These are phyloP conservation scores for Daboia siamensis DNA, from an alignment of 2,113 vertebrate genomes.

Conservation along the genomic window DNA sequence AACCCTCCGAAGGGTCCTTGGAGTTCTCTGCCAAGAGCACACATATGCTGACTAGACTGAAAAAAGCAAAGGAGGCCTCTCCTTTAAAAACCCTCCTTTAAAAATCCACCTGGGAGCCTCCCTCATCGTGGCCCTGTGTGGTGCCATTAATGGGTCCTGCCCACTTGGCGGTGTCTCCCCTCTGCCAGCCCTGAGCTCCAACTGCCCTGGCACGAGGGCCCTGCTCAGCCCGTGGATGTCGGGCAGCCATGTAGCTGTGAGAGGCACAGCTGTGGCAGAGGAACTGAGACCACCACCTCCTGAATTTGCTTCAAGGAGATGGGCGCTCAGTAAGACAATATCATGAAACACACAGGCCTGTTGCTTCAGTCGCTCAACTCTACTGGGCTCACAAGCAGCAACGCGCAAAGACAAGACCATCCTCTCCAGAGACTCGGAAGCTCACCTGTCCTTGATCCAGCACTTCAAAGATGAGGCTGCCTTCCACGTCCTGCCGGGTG, in stretches of 20 bases:
- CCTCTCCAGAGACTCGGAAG: not conserved
- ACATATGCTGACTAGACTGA: not conserved
- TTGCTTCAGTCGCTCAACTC: not conserved
- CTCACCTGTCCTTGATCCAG: conserved; percentile 83
- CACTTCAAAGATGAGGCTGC: conserved; percentile 74
- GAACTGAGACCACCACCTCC: not conserved
- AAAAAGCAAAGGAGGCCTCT: not conserved
- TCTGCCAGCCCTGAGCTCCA: not conserved
- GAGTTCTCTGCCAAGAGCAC: not conserved
- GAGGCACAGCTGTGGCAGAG: not conserved
- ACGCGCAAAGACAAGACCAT: not conserved
- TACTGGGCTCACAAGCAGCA: not conserved
- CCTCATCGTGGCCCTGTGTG: not conserved
- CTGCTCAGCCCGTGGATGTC: not conserved
- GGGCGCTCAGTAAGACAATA: not conserved
- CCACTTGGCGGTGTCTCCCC: not conserved
- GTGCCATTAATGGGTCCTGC: not conserved
- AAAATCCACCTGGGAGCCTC: not conserved
- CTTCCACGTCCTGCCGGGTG: conserved; percentile 65
- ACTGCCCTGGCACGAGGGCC: not conserved
- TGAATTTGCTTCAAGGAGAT: not conserved
- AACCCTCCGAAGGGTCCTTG: not conserved
- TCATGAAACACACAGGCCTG: not conserved
- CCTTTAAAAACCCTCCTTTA: too few relatives aligned
- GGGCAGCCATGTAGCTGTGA: not conserved